Percentiles rank a stretch among this genome's conserved stretches.
Evolutionary conservation across 2,797 vertebrate genomes (phyloP).

Genomic region (Bryconaethiops microstoma): DNA sequence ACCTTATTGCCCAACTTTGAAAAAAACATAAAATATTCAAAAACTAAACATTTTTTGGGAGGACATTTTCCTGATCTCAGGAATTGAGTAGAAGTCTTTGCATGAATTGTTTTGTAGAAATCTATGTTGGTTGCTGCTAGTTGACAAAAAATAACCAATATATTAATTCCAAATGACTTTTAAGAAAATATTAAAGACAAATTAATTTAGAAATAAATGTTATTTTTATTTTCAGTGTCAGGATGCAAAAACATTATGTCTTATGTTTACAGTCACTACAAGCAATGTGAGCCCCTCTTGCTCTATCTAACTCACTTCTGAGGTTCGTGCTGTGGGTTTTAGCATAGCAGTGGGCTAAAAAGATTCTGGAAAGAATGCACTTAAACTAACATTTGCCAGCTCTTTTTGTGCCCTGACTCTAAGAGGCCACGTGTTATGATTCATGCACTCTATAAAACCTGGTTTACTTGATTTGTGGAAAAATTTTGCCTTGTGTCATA

Average conservation of each 20-base stretch:
- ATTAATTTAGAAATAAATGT: neutral
- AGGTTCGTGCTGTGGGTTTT: neutral
- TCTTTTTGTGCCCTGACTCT: neutral
- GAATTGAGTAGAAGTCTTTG: no score
- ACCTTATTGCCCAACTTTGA: no score
- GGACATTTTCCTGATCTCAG: no score
- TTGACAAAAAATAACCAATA: no score
- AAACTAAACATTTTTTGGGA: no score
- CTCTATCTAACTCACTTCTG: neutral
- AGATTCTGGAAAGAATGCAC: neutral
- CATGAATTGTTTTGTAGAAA: no score
- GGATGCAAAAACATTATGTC: neutral
- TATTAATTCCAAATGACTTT: no score
- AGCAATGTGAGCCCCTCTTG: no score
- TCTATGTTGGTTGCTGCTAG: no score
- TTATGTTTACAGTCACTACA: neutral
- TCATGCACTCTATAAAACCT: neutral
- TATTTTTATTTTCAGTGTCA: neutral
- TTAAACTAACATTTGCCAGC: neutral
- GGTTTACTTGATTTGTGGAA: neutral
- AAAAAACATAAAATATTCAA: no score
- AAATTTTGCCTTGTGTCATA: neutral
- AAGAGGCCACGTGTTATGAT: conserved; percentile 1
- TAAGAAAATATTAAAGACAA: no score
- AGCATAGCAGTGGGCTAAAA: neutral